Evolutionary conservation across 2,113 vertebrate species (phyloP), one percentile per base, ranked within the genome.

Genomic region (Geothlypis trichas): DNA sequence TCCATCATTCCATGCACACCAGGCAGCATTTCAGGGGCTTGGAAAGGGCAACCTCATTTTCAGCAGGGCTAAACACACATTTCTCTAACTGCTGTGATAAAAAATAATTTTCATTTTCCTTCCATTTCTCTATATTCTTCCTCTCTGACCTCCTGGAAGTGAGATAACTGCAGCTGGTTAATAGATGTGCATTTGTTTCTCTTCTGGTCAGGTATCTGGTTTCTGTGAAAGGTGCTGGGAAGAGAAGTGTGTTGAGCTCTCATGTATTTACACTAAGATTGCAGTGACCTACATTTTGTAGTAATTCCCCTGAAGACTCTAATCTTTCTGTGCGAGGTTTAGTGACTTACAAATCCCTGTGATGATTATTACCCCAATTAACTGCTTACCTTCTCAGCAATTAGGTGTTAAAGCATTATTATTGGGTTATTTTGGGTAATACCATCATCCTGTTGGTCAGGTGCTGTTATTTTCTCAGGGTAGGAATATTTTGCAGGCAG

Each of bases 241-340:
- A 49, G 31, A 74, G 67, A 41, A 87, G 13, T 0, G 1, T 27
- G 3, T 61, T 39, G 63, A 28, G 71, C 52, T 94, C 71, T 84
- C 75, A 83, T 7, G 78, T 89, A 91, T 90, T 92, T 89, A 88
- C 92, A 44, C 58, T 68, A 71, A 90, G 90, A 87, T 84, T 74
- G 80, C 76, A 77, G 65, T 95, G 93, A 96, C 96, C 93, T 95
- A 96, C 96, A 96, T 95, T 93, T 89, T 35, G 47, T 19, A 68
- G 88, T 74, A 84, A 95, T 90, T 95, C 92, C 89, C 76, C 73
- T 87, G 88, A 87, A 90, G 90, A 68, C 41, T 84, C 67, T 71
- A 92, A 95, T 82, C 87, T 79, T 90, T 84, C 65, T 90, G 57
- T 35, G n/a, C 5, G 0, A 92, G 82, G 61, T 94, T 96, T 91